Evolutionary conservation across 2,888 invertebrate species (phyloP), one percentile per base, ranked within the genome.

Genomic region (Thymelicus acteon): DNA sequence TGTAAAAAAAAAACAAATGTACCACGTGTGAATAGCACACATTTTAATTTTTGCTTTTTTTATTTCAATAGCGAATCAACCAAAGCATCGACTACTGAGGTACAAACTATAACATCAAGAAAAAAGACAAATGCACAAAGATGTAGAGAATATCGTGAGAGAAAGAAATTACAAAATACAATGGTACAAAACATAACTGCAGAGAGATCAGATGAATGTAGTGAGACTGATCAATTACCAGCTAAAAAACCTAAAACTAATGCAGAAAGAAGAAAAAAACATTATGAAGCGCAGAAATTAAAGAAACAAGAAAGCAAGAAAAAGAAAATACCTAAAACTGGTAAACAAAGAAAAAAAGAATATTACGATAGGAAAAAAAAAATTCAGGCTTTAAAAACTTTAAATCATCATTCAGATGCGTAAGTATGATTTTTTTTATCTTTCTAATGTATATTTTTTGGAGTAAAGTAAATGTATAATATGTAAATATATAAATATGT

Each of bases 101-200:
- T 71, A 68, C 68, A 62, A 68, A 47, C 54, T 68, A 68, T 62
- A 68, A 67, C 37, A 60, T 67, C 67, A 67, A 58, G 44, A 40
- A 76, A 75, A 76, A 78, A 78, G 74, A 75, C 78, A 76, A 79
- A 79, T 77, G 79, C 79, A 76, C 77, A 77, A 77, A 78, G 24
- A 78, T 77, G 78, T 77, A 78, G 76, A 78, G 79, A 79, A 75
- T 77, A 79, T 77, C 78, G 78, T 75, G 78, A 77, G 76, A 77
- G 76, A 77, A 73, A 75, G 74, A 79, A 76, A 79, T 75, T 76
- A 75, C 73, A 75, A 75, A 77, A 75, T 75, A 74, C 74, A 79
- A 77, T 74, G 75, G 74, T 75, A 78, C 76, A 76, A 78, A 76
- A 77, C 73, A 78, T 74, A 76, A 75, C 75, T 76, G 75, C 77